Conservation (phyloP, 2,113 vertebrate species). For the Ammospiza caudacuta region DNA sequence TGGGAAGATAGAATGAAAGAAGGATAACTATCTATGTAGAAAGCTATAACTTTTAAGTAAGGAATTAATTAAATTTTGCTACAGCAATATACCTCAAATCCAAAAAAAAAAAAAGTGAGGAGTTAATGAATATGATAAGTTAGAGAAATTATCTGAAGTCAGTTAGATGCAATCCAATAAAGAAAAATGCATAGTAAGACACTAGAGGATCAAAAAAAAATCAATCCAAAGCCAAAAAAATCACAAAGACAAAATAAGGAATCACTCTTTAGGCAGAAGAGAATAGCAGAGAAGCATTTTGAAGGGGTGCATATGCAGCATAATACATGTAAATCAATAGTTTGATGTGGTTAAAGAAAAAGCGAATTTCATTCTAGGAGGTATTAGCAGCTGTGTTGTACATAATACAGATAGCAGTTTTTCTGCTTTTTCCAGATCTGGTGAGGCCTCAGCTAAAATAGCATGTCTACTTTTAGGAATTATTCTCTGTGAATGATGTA, state of each 20-base stretch:
- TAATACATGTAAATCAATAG: not conserved
- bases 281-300: not conserved
- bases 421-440: not conserved
- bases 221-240: not conserved
- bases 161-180: not conserved
- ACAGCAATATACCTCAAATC: not conserved
- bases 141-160: not conserved
- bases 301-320: not conserved
- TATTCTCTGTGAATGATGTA: not conserved
- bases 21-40: not conserved
- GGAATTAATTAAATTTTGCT: not conserved
- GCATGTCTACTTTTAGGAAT: not conserved
- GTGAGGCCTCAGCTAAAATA: not conserved
- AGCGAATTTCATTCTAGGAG: not conserved
- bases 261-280: not conserved
- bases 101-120: not conserved
- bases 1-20: not conserved
- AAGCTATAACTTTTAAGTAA: not conserved
- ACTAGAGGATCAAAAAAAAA: not conserved
- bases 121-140: not conserved
- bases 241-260: not conserved
- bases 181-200: not conserved
- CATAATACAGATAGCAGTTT: not conserved
- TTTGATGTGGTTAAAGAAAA: slow-evolving; percentile 11
- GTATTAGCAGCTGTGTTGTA: not conserved